Percentiles rank a stretch among this genome's conserved stretches.
Conservation (phyloP, 2,113 vertebrate species). For the Burhinus oedicnemus region DNA sequence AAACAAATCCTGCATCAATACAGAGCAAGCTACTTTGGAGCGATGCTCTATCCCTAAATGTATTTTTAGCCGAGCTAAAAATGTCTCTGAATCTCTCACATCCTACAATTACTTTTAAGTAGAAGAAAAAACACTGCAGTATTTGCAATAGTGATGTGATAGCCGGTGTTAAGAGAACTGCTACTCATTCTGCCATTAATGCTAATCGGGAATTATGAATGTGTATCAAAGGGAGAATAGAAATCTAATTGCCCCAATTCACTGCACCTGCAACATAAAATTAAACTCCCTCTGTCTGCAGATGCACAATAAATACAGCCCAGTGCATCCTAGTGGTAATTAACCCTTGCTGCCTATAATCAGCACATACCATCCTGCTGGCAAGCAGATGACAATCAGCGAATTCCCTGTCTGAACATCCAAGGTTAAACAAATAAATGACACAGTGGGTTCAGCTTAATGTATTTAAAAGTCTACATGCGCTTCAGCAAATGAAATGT, state of each 20-base stretch:
- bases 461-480: slow-evolving; percentile 44
- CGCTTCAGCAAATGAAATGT: slow-evolving; percentile 26
- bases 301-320: slow-evolving; percentile 63
- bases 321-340: slow-evolving; percentile 45
- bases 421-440: slow-evolving; percentile 60
- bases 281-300: slow-evolving; percentile 57
- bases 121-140: not conserved
- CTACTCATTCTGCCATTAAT: slow-evolving; percentile 38
- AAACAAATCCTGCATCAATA: not conserved
- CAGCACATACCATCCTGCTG: slow-evolving; percentile 29
- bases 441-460: slow-evolving; percentile 33
- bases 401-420: slow-evolving; percentile 35
- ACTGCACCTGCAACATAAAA: slow-evolving; percentile 65
- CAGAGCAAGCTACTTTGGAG: not conserved
- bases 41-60: not conserved
- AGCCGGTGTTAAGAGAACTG: slow-evolving; percentile 13
- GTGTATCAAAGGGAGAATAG: slow-evolving; percentile 61
- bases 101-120: not conserved
- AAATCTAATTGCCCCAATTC: slow-evolving; percentile 64
- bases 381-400: slow-evolving; percentile 61
- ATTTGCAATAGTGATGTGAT: not conserved
- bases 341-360: slow-evolving; percentile 66
- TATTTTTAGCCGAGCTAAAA: not conserved
- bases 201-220: slow-evolving; percentile 62
- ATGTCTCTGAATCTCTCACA: not conserved